These are phyloP conservation scores for Buphagus erythrorhynchus DNA, from an alignment of 2,797 vertebrate species.

Conservation along the genomic window DNA sequence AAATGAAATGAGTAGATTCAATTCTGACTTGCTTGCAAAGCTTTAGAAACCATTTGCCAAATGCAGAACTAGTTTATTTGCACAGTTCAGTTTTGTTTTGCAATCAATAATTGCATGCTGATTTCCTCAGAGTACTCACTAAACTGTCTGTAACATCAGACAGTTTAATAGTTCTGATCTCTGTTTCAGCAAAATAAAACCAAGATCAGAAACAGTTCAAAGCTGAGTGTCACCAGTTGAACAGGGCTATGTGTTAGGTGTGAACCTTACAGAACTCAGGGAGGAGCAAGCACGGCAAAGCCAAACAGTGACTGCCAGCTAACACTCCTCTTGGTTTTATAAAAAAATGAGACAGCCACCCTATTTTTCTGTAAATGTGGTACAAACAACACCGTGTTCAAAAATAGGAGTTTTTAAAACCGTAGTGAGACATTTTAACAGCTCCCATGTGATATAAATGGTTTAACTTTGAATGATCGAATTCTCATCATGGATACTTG, in stretches of 20 bases:
- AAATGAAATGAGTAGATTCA: not conserved
- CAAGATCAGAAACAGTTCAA: not conserved
- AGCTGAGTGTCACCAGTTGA: not conserved
- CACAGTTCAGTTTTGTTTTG: not conserved
- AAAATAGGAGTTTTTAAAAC: not conserved
- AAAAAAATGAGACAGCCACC: not conserved
- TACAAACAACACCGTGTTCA: not conserved
- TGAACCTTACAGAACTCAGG: not conserved
- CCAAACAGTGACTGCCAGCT: fast-evolving
- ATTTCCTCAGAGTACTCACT: not conserved
- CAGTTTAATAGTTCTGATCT: not conserved
- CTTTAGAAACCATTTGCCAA: not conserved
- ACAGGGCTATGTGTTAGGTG: not conserved
- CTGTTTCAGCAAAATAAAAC: not conserved
- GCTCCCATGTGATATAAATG: not conserved
- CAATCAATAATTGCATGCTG: not conserved
- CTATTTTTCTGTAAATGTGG: not conserved
- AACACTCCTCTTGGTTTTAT: not conserved
- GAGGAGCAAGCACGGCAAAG: not conserved
- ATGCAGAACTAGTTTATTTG: not conserved
- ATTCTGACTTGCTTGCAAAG: not conserved
- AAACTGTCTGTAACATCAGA: not conserved
- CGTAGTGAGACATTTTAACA: not conserved
- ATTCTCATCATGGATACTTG: not conserved
- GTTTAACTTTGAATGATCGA: not conserved